phyloP scores from a whole-genome alignment of 2,113 vertebrate genomes.

The Calonectris borealis region DNA sequence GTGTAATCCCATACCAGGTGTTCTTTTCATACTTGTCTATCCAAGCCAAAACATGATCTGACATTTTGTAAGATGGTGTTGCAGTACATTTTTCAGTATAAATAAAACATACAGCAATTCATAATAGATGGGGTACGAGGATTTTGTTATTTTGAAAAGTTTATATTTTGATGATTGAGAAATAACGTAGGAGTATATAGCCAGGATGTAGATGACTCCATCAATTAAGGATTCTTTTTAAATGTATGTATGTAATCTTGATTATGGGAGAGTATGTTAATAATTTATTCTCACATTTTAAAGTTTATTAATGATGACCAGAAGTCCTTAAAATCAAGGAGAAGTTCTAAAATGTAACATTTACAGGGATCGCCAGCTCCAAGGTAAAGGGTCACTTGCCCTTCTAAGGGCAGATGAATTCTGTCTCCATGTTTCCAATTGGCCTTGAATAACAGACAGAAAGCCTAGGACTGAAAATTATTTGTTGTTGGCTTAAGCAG shows the following conservation, averaged over 20 bases:
- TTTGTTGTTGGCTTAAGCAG: slow-evolving; percentile 52
- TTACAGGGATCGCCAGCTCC: slow-evolving; percentile 5
- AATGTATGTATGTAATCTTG: slow-evolving; percentile 38
- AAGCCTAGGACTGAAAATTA: slow-evolving; percentile 14
- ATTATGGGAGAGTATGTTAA: slow-evolving; percentile 4
- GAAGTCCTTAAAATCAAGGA: slow-evolving; percentile 45
- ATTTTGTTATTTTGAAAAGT: slow-evolving; percentile 56
- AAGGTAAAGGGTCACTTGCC: slow-evolving; percentile 23
- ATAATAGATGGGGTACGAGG: neutral
- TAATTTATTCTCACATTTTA: slow-evolving; percentile 51
- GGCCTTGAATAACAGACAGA: slow-evolving; percentile 42
- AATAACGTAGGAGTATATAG: neutral
- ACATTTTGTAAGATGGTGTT: neutral
- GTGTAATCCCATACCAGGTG: neutral
- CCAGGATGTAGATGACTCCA: neutral
- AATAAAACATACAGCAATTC: slow-evolving; percentile 33
- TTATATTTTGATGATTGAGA: slow-evolving; percentile 37
- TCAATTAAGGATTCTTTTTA: slow-evolving; percentile 29
- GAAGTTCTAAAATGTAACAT: slow-evolving; percentile 39
- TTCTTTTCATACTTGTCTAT: neutral
- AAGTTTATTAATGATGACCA: slow-evolving; percentile 42
- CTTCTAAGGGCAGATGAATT: slow-evolving; percentile 34
- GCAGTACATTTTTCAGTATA: slow-evolving; percentile 39
- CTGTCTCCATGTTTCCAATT: slow-evolving; percentile 27
- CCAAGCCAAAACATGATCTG: neutral